Conservation (phyloP, 2,888 invertebrate species). For the Dynastes tityus region DNA sequence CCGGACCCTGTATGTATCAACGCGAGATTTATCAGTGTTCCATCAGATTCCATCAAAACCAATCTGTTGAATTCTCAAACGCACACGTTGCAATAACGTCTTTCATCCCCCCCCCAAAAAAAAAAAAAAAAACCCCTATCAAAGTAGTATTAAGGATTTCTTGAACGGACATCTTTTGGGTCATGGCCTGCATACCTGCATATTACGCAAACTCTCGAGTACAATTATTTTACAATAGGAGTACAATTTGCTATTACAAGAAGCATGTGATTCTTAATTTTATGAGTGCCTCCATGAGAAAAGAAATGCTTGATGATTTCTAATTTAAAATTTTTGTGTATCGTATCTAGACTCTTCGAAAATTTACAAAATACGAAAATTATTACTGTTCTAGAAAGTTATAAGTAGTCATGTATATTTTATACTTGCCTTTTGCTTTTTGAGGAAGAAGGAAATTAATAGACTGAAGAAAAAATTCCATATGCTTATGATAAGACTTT, state of each 20-base stretch:
- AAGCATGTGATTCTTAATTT: slow-evolving; percentile 24
- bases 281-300: slow-evolving; percentile 11
- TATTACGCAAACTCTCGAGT: background rate
- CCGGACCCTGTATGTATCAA: too few relatives aligned
- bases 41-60: too few relatives aligned
- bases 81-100: too few relatives aligned
- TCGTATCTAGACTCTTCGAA: background rate
- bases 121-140: too few relatives aligned
- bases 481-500: slow-evolving; percentile 40
- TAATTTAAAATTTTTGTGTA: background rate
- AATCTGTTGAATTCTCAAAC: too few relatives aligned
- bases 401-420: background rate
- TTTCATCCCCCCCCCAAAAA: too few relatives aligned
- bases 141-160: too few relatives aligned
- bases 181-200: background rate
- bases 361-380: background rate
- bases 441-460: slow-evolving; percentile 4
- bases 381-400: background rate
- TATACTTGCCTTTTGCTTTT: background rate
- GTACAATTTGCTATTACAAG: slow-evolving; percentile 13
- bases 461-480: slow-evolving; percentile 35
- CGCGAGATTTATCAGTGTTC: too few relatives aligned
- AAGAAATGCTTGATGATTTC: too few relatives aligned
- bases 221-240: slow-evolving; percentile 9
- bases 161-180: too few relatives aligned